Conservation (phyloP, 2,797 vertebrate genomes). For the Tinamus major region DNA sequence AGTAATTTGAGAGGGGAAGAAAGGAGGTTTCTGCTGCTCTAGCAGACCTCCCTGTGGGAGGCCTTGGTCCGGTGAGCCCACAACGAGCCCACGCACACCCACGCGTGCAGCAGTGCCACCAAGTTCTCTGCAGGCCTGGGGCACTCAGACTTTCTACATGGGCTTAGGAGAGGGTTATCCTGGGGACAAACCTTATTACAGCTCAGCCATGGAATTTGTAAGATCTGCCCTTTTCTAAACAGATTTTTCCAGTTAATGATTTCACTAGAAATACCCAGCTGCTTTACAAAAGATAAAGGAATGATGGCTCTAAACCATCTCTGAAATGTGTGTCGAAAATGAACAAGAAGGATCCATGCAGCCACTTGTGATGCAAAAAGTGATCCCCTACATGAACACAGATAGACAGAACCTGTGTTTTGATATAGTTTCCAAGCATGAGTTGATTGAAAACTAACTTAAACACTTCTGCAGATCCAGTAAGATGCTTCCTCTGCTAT, state of each 20-base stretch:
- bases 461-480: neutral
- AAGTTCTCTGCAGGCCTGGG: neutral
- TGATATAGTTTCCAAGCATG: neutral
- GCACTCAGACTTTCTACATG: rapidly evolving
- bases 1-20: neutral
- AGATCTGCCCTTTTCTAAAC: neutral
- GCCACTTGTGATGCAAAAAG: neutral
- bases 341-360: neutral
- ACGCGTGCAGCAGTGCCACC: rapidly evolving
- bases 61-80: neutral
- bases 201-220: neutral
- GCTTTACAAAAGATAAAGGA: neutral
- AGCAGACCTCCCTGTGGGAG: neutral
- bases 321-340: neutral
- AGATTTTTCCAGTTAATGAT: neutral
- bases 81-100: rapidly evolving
- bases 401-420: neutral
- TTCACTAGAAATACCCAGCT: neutral
- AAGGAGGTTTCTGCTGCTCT: neutral
- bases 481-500: neutral
- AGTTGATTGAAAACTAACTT: neutral
- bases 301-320: neutral
- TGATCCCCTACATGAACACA: neutral
- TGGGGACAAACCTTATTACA: neutral
- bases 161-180: neutral